A percentile compares a stretch with the other conserved stretches of the same genome.
These are phyloP conservation scores for Cheilosia soror DNA, from an alignment of 2,888 invertebrate genomes.

Conservation along the genomic window DNA sequence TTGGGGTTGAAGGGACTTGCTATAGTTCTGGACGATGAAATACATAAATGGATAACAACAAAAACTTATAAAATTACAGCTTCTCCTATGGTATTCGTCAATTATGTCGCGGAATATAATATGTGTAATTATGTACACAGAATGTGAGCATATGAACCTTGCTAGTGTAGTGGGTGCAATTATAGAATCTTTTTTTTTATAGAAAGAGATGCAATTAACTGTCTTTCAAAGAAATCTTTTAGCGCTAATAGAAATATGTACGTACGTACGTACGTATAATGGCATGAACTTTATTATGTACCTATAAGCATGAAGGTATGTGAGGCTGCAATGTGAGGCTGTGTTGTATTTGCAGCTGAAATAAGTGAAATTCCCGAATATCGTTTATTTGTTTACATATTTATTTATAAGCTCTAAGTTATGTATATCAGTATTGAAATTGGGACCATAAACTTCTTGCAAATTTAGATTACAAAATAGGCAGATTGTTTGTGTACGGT, in stretches of 20 bases:
- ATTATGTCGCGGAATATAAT: constrained; percentile 73
- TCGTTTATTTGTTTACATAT: no score
- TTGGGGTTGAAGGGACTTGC: constrained; percentile 66
- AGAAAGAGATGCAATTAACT: constrained; percentile 30
- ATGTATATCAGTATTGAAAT: no score
- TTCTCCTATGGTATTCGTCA: constrained; percentile 57
- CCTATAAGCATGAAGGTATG: neutral
- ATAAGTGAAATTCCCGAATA: no score
- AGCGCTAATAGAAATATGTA: neutral
- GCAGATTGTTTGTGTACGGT: no score
- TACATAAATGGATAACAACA: constrained; percentile 34
- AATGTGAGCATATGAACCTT: constrained; percentile 28
- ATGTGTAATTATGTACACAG: constrained; percentile 63
- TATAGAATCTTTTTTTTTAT: constrained; percentile 29
- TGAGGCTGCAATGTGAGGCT: neutral
- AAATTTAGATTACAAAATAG: no score
- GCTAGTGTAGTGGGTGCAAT: constrained; percentile 22
- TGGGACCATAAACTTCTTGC: no score
- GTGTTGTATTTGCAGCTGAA: no score
- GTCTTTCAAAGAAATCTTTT: constrained; percentile 31
- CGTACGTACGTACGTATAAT: no score
- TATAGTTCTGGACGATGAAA: constrained; percentile 8
- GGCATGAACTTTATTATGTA: neutral
- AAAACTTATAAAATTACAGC: constrained; percentile 52
- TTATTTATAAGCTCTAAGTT: no score